Base-by-base conservation (phyloP, 2,888 invertebrate genomes). In the Xanthorhoe designata region DNA sequence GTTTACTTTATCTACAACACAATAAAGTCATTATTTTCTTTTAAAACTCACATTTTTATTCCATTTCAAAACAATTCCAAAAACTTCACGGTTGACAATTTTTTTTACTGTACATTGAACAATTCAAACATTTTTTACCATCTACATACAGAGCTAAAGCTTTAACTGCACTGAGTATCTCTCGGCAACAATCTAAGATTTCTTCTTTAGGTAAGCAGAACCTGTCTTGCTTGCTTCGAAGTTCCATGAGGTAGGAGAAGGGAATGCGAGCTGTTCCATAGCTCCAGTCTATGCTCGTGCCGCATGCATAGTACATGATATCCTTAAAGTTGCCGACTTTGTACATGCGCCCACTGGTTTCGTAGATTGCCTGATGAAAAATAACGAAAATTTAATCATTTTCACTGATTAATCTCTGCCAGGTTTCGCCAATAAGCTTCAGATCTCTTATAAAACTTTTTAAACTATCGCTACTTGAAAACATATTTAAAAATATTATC, bases 211-310 rank as follows among this genome's bases (percentile, higher is more conserved):
- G 90, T 38, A 92, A 66, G 3, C 85, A 18, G 61, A 93, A 93
- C 58, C 84, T 85, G 67, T 88, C 81, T 49, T 86, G 80, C 67
- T 88, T 91, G 68, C 91, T 86, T 66, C 90, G 83, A 45, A 93
- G 67, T 69, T 93, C 93, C 8, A 92, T 68, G 24, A 93, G 87
- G 61, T 92, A 93, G 0, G 93, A 88, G 73, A 85, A 93, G 0
- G 92, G 93, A 32, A 93, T 91, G 2, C 78, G 84, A 15, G 91
- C 92, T 2, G 86, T 84, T 5, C 91, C 91, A 55, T 93, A 92
- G 68, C 91, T 91, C 92, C 93, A 93, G 70, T 93, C 93, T 35
- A 92, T 89, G 69, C 93, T 93, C 0, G 92, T 92, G 0, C 93
- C 93, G 53, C 82, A 78, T 0, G 93, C 92, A 53, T 78, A 80